These are phyloP conservation scores for Tachuris rubrigastra DNA, from an alignment of 2,113 vertebrate species.

Conservation along the genomic window DNA sequence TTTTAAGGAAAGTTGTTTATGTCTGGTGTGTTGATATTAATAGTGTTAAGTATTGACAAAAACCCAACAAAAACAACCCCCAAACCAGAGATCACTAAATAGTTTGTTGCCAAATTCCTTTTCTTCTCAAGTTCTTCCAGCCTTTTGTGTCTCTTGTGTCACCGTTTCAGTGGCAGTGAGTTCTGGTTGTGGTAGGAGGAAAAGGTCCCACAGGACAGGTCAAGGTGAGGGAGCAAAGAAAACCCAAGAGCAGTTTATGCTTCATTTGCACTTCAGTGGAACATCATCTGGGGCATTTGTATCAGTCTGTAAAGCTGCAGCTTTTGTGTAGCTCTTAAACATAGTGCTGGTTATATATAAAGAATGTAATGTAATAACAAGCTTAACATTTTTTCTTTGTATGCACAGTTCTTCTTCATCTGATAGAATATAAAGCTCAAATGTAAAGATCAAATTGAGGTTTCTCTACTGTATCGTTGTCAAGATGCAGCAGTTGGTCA, in stretches of 20 bases:
- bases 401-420: background rate
- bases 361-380: background rate
- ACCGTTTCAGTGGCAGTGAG: background rate
- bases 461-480: background rate
- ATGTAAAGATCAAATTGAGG: background rate
- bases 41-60: background rate
- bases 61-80: too few relatives aligned
- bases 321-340: background rate
- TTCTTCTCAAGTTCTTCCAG: background rate
- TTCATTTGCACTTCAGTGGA: background rate
- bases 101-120: background rate
- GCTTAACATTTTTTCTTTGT: background rate
- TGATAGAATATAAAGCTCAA: background rate
- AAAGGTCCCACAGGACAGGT: background rate
- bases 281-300: background rate
- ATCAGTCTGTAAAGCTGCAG: background rate
- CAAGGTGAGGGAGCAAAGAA: background rate
- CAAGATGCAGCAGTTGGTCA: background rate
- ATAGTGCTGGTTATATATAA: background rate
- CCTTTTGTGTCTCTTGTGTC: background rate
- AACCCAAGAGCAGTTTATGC: background rate
- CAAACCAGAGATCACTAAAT: background rate
- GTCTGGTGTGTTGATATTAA: background rate
- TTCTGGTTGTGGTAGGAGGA: background rate
- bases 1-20: background rate